Conservation (phyloP, 2,113 vertebrate genomes). For the rat (Rattus norvegicus) region DNA sequence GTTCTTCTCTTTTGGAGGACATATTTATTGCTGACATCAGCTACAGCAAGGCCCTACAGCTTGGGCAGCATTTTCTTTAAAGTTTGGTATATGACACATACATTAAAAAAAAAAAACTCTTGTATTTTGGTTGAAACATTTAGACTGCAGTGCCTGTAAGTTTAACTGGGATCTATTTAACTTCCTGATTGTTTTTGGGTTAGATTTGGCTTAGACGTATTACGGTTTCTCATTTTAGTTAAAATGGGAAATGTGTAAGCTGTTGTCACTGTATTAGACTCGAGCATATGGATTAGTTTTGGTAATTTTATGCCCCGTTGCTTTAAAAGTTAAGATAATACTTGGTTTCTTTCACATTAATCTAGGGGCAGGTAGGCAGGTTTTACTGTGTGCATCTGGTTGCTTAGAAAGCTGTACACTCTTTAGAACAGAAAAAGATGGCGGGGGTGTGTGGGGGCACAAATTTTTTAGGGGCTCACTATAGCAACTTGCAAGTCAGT, state of each 20-base stretch:
- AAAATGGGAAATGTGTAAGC: conserved; percentile 58
- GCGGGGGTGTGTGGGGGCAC: neutral
- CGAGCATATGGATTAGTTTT: conserved; percentile 43
- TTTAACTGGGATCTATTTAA: neutral
- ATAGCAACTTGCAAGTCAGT: neutral
- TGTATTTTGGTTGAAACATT: conserved; percentile 48
- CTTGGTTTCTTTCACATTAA: conserved; percentile 16
- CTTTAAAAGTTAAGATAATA: conserved; percentile 27
- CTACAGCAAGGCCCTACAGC: neutral
- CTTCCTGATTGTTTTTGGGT: neutral
- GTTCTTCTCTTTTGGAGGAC: neutral
- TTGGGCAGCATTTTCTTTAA: conserved; percentile 56
- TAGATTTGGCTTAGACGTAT: neutral
- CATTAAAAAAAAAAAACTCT: neutral
- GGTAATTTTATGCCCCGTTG: conserved; percentile 6
- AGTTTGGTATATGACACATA: conserved; percentile 27
- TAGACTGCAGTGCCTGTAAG: conserved; percentile 8
- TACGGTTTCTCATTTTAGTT: neutral
- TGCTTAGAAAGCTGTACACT: neutral
- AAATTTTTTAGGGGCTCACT: neutral
- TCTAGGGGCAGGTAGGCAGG: neutral
- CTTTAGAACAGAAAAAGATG: neutral
- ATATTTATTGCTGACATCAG: conserved; percentile 31
- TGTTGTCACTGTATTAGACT: conserved; percentile 15
- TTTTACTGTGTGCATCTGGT: neutral